A percentile compares a stretch with the other conserved stretches of the same genome.
Evolutionary conservation across 2,113 vertebrate species (phyloP).

Genomic region (Alaudala cheleensis): DNA sequence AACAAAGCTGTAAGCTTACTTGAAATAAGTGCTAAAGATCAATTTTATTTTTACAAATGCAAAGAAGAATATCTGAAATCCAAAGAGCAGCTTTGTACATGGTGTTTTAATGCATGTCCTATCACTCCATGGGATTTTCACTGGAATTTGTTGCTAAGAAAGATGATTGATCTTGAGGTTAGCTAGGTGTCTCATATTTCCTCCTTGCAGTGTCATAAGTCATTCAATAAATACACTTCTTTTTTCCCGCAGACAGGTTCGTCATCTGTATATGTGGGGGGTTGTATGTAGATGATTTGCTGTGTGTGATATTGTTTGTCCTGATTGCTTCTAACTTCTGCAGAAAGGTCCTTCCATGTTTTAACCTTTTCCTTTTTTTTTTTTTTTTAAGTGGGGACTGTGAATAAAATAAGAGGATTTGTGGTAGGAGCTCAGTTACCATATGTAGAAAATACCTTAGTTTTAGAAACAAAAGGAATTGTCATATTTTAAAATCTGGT

Average conservation of each 20-base stretch:
- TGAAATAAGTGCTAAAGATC: neutral
- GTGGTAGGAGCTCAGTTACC: neutral
- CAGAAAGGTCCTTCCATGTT: neutral
- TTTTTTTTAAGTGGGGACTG: neutral
- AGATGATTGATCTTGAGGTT: neutral
- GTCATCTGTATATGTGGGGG: neutral
- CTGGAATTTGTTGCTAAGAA: neutral
- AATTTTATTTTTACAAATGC: neutral
- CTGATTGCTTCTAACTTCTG: neutral
- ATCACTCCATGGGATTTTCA: neutral
- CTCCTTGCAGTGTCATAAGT: neutral
- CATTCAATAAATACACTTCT: neutral
- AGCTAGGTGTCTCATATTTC: neutral
- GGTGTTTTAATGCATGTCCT: neutral
- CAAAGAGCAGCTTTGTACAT: neutral
- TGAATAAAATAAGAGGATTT: neutral
- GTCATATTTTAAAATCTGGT: neutral
- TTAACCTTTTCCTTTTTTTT: neutral
- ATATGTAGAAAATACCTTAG: neutral
- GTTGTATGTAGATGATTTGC: neutral
- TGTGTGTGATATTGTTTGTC: neutral
- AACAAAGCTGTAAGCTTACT: neutral
- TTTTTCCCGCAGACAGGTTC: neutral
- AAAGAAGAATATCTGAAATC: neutral
- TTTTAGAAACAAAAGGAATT: neutral